Percentiles rank a stretch among this genome's conserved stretches.
Conservation (phyloP, 30 jellyfish, hydroid and myxozoan genomes). For the Haliclystus octoradiatus region DNA sequence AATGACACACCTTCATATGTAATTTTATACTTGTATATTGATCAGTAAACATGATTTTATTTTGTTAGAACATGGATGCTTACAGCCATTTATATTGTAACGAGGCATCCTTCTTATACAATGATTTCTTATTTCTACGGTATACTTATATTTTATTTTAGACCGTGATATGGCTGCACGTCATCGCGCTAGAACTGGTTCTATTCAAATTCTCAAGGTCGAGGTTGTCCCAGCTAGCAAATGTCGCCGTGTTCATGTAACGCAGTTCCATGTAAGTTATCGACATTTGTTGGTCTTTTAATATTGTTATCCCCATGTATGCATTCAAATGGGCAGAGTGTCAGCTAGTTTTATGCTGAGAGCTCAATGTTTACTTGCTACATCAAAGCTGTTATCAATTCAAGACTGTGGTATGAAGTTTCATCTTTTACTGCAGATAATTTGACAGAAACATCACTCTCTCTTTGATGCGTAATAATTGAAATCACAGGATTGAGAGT, state of each 20-base stretch:
- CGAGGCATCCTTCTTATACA: too few species aligned
- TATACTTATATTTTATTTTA: constrained; percentile 11
- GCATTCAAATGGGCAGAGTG: constrained; percentile 63
- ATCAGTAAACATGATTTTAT: too few species aligned
- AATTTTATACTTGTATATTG: too few species aligned
- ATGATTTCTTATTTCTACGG: too few species aligned
- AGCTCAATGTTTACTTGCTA: constrained; percentile 70
- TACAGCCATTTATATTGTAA: too few species aligned
- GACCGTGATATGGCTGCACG: constrained; percentile 98
- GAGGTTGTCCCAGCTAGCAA: constrained; percentile 79
- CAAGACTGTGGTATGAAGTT: not conserved
- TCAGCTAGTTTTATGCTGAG: constrained; percentile 12
- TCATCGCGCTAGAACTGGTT: constrained; percentile 96
- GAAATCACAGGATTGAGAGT: too few species aligned
- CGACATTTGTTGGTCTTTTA: not conserved
- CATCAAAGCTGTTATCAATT: constrained; percentile 2
- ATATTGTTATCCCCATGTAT: not conserved
- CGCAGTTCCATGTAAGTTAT: constrained; percentile 82
- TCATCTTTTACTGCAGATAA: not conserved
- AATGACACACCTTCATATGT: too few species aligned
- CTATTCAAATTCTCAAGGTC: constrained; percentile 81
- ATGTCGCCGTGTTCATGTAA: constrained; percentile 76
- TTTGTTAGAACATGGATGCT: too few species aligned
- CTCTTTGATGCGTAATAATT: too few species aligned
- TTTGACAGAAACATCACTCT: too few species aligned